Evolutionary conservation across 2,797 vertebrate species (phyloP), one percentile per base, ranked within the genome.

Genomic region (Helarctos malayanus): DNA sequence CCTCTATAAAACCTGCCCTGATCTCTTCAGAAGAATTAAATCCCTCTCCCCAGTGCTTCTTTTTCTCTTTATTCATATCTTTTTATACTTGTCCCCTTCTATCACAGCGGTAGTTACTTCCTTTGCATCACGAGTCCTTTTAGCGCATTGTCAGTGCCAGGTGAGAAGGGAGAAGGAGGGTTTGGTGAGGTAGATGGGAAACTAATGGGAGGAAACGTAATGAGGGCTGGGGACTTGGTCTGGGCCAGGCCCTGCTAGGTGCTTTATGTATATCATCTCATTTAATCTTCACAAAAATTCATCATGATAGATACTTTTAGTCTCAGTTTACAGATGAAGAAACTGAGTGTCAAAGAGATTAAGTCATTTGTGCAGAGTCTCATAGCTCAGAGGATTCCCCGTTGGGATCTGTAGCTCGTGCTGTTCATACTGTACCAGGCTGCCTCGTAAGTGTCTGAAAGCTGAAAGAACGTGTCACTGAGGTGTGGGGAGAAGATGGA

Each of bases 271-370:
- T 12, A 25, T 85, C 27, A 88, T 80, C 59, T 95, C 59, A 35
- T 88, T 89, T 76, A 94, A 45, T 56, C 56, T 29, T 89, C 57
- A n/a, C 27, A 32, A 38, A 89, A 87, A 76, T 32, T 35, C 71
- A 82, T 92, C 63, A 61, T 2, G 13, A 65, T 86, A 27, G 23
- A 19, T 85, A 69, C 23, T 89, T 89, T 97, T 79, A 68, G 54
- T 93, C 25, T 92, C 49, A 73, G n/a, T 95, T 89, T 95, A 54
- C 35, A 80, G 54, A 88, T 86, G 71, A 95, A 95, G 69, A 94
- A 92, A 89, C 49, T 47, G 73, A 95, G 75, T 23, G 5, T 94
- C 63, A 54, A 91, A 94, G 61, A 94, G 82, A 82, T 84, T 18
- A 97, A 91, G 49, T 88, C 38, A 18, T 90, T 92, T 93, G 27